These are phyloP conservation scores for Clunio marinus DNA, from an alignment of 2,888 invertebrate genomes.

Conservation along the genomic window DNA sequence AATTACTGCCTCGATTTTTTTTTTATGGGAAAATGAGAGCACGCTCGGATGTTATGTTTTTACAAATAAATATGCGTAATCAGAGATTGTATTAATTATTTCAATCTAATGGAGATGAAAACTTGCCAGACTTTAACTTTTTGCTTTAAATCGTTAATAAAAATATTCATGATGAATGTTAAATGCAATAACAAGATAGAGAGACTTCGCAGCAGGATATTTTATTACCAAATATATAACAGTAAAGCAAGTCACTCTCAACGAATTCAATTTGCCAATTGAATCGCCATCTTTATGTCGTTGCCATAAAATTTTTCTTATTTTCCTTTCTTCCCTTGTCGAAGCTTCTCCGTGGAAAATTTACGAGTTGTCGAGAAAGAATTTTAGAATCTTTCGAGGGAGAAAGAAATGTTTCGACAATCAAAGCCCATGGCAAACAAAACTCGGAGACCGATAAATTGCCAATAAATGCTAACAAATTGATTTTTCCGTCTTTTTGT, in stretches of 20 bases:
- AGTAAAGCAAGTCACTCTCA: neutral
- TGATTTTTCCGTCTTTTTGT: neutral
- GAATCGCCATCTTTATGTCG: slow-evolving; percentile 25
- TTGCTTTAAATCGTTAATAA: no score
- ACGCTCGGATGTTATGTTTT: neutral
- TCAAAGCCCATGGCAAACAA: slow-evolving; percentile 11
- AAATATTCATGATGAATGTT: neutral
- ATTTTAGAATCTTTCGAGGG: slow-evolving; percentile 12
- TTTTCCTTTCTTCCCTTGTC: neutral
- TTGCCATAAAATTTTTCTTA: neutral
- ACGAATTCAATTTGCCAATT: slow-evolving; percentile 32
- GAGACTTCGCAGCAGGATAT: slow-evolving; percentile 1
- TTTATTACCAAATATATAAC: no score
- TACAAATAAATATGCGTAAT: slow-evolving; percentile 27
- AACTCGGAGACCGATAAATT: slow-evolving; percentile 8
- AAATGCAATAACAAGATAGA: no score
- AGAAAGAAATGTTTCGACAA: slow-evolving; percentile 29
- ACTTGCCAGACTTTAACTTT: neutral
- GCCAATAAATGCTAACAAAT: neutral
- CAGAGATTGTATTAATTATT: slow-evolving; percentile 10
- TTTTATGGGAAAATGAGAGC: neutral
- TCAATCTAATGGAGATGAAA: slow-evolving; percentile 16
- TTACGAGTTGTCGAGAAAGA: slow-evolving; percentile 17
- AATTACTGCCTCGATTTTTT: slow-evolving; percentile 8
- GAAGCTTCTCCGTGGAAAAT: neutral